Percentiles rank a stretch among this genome's conserved stretches.
Evolutionary conservation across 1,140 invertebrate species (phyloP).

Genomic region (Lepidostoma basale): DNA sequence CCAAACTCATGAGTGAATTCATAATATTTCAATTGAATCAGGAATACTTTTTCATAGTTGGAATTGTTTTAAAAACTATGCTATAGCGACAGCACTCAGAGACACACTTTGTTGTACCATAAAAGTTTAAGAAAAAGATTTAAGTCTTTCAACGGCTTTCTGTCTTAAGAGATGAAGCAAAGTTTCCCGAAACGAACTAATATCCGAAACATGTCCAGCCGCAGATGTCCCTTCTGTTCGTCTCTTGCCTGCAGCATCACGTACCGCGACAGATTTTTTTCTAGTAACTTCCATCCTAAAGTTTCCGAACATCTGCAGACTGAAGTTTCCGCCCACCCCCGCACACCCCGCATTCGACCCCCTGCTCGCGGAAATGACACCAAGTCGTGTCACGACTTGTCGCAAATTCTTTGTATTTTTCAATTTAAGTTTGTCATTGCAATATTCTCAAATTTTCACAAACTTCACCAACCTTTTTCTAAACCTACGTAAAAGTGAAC

Average conservation of each 20-base stretch:
- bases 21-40: too few relatives aligned
- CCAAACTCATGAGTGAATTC: too few relatives aligned
- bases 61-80: too few relatives aligned
- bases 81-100: too few relatives aligned
- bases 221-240: neutral
- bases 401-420: neutral
- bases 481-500: too few relatives aligned
- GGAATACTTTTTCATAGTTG: too few relatives aligned
- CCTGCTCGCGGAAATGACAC: constrained; percentile 6
- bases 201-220: neutral
- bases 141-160: too few relatives aligned
- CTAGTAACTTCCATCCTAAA: constrained; percentile 21
- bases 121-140: too few relatives aligned
- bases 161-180: too few relatives aligned
- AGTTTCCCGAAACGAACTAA: too few relatives aligned
- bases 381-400: neutral
- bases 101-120: too few relatives aligned
- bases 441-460: neutral
- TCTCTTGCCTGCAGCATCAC: constrained; percentile 6
- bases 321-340: constrained; percentile 5
- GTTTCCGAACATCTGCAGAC: constrained; percentile 24
- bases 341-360: too few relatives aligned
- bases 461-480: neutral
- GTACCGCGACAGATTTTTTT: constrained; percentile 14
- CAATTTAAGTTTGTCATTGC: neutral